Conservation (phyloP, 1,140 invertebrate species). For the Parapsyche elsis region DNA sequence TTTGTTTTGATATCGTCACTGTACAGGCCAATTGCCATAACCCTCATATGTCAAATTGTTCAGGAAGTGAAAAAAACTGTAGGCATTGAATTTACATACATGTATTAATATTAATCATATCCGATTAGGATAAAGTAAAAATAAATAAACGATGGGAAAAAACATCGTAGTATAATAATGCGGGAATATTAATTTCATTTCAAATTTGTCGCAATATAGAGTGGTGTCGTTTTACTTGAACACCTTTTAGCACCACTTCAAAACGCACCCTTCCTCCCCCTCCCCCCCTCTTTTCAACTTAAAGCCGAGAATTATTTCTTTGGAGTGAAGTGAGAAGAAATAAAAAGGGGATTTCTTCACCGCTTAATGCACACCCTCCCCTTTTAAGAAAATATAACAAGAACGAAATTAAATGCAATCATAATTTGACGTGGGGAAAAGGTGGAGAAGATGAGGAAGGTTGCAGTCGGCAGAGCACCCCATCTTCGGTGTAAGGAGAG, state of each 20-base stretch:
- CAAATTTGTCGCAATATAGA: not conserved
- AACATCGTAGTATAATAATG: too few relatives aligned
- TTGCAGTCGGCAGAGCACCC: not conserved
- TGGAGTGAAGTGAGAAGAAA: not conserved
- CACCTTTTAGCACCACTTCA: not conserved
- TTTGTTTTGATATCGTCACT: too few relatives aligned
- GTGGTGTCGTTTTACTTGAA: not conserved
- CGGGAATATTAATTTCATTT: too few relatives aligned
- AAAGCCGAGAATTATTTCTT: not conserved
- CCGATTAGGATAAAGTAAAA: too few relatives aligned
- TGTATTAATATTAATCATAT: too few relatives aligned
- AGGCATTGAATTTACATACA: too few relatives aligned
- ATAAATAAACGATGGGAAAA: too few relatives aligned
- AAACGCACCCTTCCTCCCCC: too few relatives aligned
- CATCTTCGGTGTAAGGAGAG: not conserved
- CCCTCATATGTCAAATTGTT: too few relatives aligned
- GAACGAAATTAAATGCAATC: constrained; percentile 15
- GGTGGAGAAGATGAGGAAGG: not conserved
- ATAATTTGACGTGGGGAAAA: not conserved
- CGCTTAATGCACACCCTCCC: not conserved
- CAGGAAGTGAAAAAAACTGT: too few relatives aligned
- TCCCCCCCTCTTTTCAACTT: not conserved
- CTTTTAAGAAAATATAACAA: constrained; percentile 1
- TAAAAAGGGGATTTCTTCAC: constrained; percentile 10
- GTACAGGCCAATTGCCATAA: too few relatives aligned